Base-by-base conservation (phyloP, 2,888 invertebrate species). In the Orchesella flavescens region DNA sequence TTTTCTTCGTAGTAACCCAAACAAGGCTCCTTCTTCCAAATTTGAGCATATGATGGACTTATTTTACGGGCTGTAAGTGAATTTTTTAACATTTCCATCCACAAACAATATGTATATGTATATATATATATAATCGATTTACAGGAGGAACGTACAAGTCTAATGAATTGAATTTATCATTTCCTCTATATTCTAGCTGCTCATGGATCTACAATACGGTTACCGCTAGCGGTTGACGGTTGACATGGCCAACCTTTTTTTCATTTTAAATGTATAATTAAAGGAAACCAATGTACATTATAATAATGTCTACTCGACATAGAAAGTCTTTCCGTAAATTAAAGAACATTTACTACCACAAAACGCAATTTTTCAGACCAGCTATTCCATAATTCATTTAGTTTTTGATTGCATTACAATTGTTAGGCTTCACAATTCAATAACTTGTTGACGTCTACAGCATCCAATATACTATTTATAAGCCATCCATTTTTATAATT, bases 21-120 rank as follows among this genome's bases (percentile, higher is more conserved):
- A 1, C 17, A 69, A 78, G 19, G 55, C 77, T n/a, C 77, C 77
- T 3, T 34, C 69, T 12, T 68, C 78, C 1, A 1, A 43, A 15
- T 24, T n/a, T 12, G 63, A 46, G 13, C 63, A 61, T 24, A 12
- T 78, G 3, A n/a, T 53, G 63, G 78, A 78, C 1, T 19, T 72
- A 17, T 43, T 71, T 0, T 63, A 63, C 49, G 63, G 78, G 0
- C 0, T 72, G 78, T 78, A 53, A 71, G 78, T 69, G 46, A 59
- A 21, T 43, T 61, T 13, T 17, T 63, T 23, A 5, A 13, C 24
- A 12, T 1, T 63, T n/a, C n/a, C n/a, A n/a, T n/a, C n/a, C n/a
- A n/a, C n/a, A n/a, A n/a, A n/a, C n/a, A n/a, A n/a, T n/a, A n/a
- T n/a, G n/a, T n/a, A n/a, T n/a, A n/a, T n/a, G n/a, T n/a, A n/a